Base-by-base conservation (phyloP, 2,888 invertebrate genomes). In the Halictus quadricinctus region DNA sequence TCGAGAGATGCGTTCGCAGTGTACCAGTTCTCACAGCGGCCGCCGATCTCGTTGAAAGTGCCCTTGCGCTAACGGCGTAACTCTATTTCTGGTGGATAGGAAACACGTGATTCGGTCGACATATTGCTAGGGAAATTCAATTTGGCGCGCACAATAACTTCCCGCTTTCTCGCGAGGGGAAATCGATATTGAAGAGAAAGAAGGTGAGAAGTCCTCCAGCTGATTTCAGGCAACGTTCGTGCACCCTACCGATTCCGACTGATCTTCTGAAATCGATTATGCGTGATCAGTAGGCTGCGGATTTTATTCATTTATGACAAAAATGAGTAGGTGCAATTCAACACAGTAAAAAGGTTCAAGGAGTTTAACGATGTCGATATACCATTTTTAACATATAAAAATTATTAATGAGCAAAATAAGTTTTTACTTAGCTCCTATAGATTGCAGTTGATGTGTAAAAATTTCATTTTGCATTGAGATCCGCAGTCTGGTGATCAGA, bases 91-190 rank as follows among this genome's bases (percentile, higher is more conserved):
- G 84, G 74, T 73, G 64, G 18, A 72, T 25, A 79, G 74, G 66
- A 69, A 73, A 21, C 88, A 88, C 88, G 88, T 88, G 88, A 78
- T 66, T 15, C 36, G 13, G 74, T 41, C 48, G 84, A 84, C 86
- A 75, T 80, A 60, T 81, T 79, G 58, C 13, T 78, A 25, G n/a
- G n/a, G 72, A 18, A 83, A 85, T 79, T 81, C 72, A 66, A 82
- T n/a, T 50, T 60, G n/a, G 50, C 48, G 48, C 58, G 72, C 46
- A 48, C 50, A 15, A 6, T 70, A 29, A 70, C 25, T 25, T 69
- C 10, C 18, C 29, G 15, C 21, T 12, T 69, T 36, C n/a, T 12
- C n/a, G 36, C 21, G 72, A 5, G 29, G 1, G 10, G 10, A 50
- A 50, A 72, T 72, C 50, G 10, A 72, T 36, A 48, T 29, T 5